Conservation (phyloP, 1,140 invertebrate genomes). For the Eumeta japonica region DNA sequence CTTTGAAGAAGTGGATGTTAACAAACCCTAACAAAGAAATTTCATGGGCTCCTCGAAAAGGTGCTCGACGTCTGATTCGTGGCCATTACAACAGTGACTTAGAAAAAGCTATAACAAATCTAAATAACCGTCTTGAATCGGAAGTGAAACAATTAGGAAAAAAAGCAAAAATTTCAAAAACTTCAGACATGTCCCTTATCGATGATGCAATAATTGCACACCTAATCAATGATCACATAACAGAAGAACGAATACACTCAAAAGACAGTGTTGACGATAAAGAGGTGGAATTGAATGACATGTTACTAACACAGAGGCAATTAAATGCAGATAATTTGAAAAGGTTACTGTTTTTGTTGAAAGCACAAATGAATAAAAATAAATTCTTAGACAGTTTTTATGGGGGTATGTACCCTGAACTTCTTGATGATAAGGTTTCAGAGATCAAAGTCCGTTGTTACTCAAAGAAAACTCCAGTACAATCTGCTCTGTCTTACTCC, state of each 20-base stretch:
- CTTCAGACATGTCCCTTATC: conserved; percentile 30
- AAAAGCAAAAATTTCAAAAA: conserved; percentile 23
- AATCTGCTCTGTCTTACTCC: conserved; percentile 12
- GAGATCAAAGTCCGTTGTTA: conserved; percentile 32
- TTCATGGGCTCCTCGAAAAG: conserved; percentile 31
- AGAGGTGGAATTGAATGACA: conserved; percentile 6
- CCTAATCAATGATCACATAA: conserved; percentile 23
- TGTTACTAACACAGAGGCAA: conserved; percentile 7
- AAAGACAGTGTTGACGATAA: conserved; percentile 6
- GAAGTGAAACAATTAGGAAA: conserved; percentile 30
- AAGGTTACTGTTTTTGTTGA: conserved; percentile 30
- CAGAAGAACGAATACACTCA: conserved; percentile 14
- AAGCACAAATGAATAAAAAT: conserved; percentile 26
- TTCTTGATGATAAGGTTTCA: conserved; percentile 16
- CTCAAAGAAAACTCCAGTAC: conserved; percentile 25
- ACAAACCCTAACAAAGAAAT: conserved; percentile 33
- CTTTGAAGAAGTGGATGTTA: conserved; percentile 40
- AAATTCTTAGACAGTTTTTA: conserved; percentile 19
- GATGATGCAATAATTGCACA: conserved; percentile 39
- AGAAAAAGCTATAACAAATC: conserved; percentile 32
- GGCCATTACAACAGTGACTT: conserved; percentile 25
- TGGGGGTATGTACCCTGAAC: conserved; percentile 16
- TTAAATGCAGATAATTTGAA: conserved; percentile 23
- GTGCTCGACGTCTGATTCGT: conserved; percentile 29
- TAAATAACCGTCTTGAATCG: conserved; percentile 31